phyloP scores from a whole-genome alignment of 2,888 invertebrate species.

The Autographa gamma region DNA sequence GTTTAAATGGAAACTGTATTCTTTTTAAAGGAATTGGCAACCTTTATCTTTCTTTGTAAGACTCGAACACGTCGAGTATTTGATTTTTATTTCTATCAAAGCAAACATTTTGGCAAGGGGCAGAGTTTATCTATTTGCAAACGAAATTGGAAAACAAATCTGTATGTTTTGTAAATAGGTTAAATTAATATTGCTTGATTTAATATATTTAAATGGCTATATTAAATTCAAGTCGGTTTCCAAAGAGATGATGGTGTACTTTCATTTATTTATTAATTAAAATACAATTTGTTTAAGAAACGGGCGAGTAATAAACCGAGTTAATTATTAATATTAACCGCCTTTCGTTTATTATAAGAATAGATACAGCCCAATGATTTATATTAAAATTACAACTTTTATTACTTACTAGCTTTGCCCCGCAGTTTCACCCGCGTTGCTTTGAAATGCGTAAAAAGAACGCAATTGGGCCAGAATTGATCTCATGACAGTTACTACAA shows the following conservation, averaged over 20 bases:
- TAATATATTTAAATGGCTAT: too few species aligned
- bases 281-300: not conserved
- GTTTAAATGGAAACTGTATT: slow-evolving; percentile 11
- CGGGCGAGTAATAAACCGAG: not conserved
- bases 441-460: too few species aligned
- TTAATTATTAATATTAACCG: slow-evolving; percentile 3
- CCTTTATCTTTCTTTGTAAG: not conserved
- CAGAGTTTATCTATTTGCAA: slow-evolving; percentile 28
- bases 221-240: too few species aligned
- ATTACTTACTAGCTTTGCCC: too few species aligned
- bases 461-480: too few species aligned
- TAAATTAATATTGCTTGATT: too few species aligned
- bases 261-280: not conserved
- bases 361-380: not conserved
- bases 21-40: slow-evolving; percentile 35
- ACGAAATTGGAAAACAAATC: slow-evolving; percentile 31
- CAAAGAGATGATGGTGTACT: not conserved
- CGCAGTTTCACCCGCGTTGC: too few species aligned
- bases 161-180: slow-evolving; percentile 1
- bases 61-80: not conserved
- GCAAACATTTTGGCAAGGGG: slow-evolving; percentile 36
- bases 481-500: too few species aligned
- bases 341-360: not conserved
- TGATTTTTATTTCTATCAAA: slow-evolving; percentile 30
- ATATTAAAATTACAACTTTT: not conserved